These are phyloP conservation scores for Sarcoramphus papa DNA, from an alignment of 2,797 vertebrate genomes.

Conservation along the genomic window DNA sequence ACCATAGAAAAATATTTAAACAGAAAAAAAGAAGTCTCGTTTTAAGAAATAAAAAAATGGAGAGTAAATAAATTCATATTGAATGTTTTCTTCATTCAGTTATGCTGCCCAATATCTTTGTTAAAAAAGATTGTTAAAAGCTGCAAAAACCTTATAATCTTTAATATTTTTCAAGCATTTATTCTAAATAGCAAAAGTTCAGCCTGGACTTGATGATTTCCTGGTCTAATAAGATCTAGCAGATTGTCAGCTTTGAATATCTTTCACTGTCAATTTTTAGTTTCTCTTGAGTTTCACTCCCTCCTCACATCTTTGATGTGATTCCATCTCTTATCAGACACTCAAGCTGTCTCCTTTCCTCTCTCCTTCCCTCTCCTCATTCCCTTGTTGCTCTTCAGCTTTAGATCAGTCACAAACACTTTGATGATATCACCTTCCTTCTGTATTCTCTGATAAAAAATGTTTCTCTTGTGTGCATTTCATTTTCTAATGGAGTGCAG, in stretches of 20 bases:
- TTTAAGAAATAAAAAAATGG: not conserved
- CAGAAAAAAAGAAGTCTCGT: not conserved
- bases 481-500: not conserved
- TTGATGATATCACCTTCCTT: not conserved
- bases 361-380: not conserved
- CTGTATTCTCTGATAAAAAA: conserved; percentile 1
- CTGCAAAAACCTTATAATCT: not conserved
- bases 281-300: not conserved
- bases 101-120: not conserved
- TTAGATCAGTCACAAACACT: not conserved
- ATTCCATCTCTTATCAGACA: conserved; percentile 16
- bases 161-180: not conserved
- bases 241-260: not conserved
- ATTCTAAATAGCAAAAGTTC: not conserved
- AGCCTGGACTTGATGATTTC: not conserved
- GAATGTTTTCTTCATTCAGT: not conserved
- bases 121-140: not conserved
- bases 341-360: not conserved
- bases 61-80: not conserved
- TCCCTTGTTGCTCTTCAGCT: not conserved
- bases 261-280: not conserved
- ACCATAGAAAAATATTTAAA: not conserved
- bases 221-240: not conserved
- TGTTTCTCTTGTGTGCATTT: not conserved
- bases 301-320: not conserved